Evolutionary conservation across 2,888 invertebrate genomes (phyloP).

Genomic region (Theretra japonica): DNA sequence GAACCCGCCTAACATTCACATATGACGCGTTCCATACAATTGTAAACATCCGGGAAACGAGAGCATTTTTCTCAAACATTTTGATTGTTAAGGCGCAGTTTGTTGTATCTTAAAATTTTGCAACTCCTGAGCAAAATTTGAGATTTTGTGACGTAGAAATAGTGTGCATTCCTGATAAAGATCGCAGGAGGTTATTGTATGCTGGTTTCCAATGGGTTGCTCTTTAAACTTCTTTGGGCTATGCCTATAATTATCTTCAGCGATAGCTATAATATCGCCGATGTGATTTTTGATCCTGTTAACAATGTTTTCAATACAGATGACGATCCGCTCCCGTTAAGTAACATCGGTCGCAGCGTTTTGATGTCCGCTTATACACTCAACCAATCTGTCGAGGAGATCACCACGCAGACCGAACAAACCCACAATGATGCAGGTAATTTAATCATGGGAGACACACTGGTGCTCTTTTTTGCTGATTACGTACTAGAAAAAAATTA

Average conservation of each 20-base stretch:
- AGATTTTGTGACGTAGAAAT: too few relatives aligned
- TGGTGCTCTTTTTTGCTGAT: too few relatives aligned
- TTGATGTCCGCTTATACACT: constrained; percentile 50
- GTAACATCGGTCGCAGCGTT: not conserved
- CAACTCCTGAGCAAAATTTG: too few relatives aligned
- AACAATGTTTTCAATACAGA: not conserved
- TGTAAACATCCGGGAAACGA: constrained; percentile 18
- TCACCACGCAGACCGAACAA: constrained; percentile 40
- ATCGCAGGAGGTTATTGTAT: too few relatives aligned
- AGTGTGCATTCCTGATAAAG: too few relatives aligned
- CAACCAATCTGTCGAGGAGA: constrained; percentile 43
- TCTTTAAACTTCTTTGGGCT: too few relatives aligned
- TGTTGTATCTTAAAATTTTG: not conserved
- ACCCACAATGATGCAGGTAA: not conserved
- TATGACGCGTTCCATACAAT: constrained; percentile 14
- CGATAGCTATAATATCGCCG: too few relatives aligned
- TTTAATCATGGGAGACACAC: not conserved
- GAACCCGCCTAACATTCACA: not conserved
- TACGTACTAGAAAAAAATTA: too few relatives aligned
- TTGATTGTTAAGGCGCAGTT: constrained; percentile 23
- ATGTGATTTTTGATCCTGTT: too few relatives aligned
- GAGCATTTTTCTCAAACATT: constrained; percentile 13
- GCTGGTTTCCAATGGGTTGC: too few relatives aligned
- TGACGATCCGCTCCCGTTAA: not conserved
- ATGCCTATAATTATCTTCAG: too few relatives aligned